These are phyloP conservation scores for Pituophis catenifer DNA, from an alignment of 2,113 vertebrate species.

Conservation along the genomic window DNA sequence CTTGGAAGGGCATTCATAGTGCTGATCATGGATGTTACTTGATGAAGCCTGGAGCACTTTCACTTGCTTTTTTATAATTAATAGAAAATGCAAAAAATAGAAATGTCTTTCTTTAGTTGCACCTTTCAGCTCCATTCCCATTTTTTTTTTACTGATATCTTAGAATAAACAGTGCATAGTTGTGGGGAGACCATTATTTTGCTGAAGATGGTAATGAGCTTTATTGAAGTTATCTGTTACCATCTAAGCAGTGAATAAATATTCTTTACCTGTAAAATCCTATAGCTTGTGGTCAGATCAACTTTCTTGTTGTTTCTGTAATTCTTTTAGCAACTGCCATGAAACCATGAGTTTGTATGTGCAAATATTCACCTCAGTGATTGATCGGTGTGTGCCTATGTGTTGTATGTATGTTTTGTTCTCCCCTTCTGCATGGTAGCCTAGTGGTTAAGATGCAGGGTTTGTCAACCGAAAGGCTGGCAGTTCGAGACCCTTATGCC, in stretches of 20 bases:
- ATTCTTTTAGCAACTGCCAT: background rate
- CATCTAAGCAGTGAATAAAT: background rate
- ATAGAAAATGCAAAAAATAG: background rate
- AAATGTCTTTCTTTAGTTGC: background rate
- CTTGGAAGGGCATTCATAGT: background rate
- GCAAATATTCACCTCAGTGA: background rate
- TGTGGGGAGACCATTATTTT: background rate
- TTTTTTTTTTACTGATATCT: background rate
- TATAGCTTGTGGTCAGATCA: background rate
- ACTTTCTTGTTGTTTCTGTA: background rate
- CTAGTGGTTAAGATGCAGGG: no score
- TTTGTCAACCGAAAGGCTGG: no score
- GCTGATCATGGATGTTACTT: background rate
- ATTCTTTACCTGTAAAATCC: background rate
- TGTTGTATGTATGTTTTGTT: background rate
- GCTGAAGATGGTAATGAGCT: background rate
- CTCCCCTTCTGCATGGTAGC: background rate
- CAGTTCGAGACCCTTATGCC: background rate
- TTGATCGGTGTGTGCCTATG: background rate
- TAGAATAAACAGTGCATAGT: background rate
- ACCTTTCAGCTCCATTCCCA: background rate
- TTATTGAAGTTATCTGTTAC: background rate
- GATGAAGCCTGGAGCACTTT: background rate
- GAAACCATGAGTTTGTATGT: background rate
- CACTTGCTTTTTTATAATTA: background rate